A percentile compares a stretch with the other conserved stretches of the same genome.
Conservation (phyloP, 2,888 invertebrate species). For the Ophraella communa region DNA sequence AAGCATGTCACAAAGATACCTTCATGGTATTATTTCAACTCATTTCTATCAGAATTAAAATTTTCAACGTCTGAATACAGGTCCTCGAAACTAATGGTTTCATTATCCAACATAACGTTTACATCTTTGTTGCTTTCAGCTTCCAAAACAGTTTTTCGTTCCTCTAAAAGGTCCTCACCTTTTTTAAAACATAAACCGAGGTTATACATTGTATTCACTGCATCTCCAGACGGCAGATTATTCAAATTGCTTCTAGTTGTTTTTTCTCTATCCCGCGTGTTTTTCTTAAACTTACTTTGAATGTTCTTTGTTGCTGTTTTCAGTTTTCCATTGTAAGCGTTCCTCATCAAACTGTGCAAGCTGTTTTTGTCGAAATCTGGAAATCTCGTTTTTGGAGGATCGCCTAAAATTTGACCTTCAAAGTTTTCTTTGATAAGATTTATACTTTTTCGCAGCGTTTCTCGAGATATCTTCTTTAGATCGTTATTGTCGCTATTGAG, state of each 20-base stretch:
- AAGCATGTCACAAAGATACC: too few relatives aligned
- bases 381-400: not conserved
- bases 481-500: slow-evolving; percentile 31
- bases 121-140: too few relatives aligned
- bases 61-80: too few relatives aligned
- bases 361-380: slow-evolving; percentile 8
- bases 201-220: not conserved
- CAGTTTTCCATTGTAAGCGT: slow-evolving; percentile 4
- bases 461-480: slow-evolving; percentile 41
- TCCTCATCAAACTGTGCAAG: slow-evolving; percentile 10
- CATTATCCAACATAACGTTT: too few relatives aligned
- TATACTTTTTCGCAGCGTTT: slow-evolving; percentile 46
- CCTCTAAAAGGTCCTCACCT: too few relatives aligned
- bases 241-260: not conserved
- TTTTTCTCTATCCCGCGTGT: too few relatives aligned
- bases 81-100: too few relatives aligned
- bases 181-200: not conserved
- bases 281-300: too few relatives aligned
- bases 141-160: too few relatives aligned
- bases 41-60: too few relatives aligned
- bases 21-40: too few relatives aligned
- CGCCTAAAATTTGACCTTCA: slow-evolving; percentile 32
- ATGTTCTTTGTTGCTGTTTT: not conserved
- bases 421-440: slow-evolving; percentile 40
- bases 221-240: not conserved